Evolutionary conservation across 2,888 invertebrate genomes (phyloP).

Genomic region (Apamea monoglypha): DNA sequence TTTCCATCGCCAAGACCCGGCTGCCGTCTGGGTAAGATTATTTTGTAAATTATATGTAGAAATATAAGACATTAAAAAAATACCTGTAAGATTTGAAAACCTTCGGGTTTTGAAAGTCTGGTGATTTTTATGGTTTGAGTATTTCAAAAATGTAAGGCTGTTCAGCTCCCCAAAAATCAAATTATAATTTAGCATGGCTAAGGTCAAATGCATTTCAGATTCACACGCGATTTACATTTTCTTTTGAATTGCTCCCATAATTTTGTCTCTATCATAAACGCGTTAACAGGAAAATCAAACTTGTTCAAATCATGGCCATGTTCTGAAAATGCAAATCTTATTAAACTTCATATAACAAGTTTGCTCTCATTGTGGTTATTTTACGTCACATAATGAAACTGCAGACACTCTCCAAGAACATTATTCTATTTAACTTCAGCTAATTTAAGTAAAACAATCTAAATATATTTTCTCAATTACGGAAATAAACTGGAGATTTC

Average conservation of each 20-base stretch:
- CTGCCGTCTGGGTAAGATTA: constrained; percentile 94
- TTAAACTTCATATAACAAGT: constrained; percentile 24
- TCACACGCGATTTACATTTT: constrained; percentile 46
- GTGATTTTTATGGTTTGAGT: neutral
- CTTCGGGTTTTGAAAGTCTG: constrained; percentile 5
- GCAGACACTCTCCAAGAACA: constrained; percentile 21
- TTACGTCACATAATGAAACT: constrained; percentile 11
- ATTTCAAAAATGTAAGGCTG: constrained; percentile 25
- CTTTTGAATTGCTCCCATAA: constrained; percentile 17
- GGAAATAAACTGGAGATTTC: constrained; percentile 38
- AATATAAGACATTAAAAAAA: neutral
- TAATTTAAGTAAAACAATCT: constrained; percentile 12
- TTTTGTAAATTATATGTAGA: neutral
- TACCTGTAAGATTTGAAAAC: neutral
- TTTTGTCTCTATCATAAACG: constrained; percentile 45
- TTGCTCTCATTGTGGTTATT: constrained; percentile 38
- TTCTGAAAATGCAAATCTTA: constrained; percentile 31
- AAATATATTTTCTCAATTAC: constrained; percentile 12
- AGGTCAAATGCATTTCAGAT: constrained; percentile 32
- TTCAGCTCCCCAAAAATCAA: neutral
- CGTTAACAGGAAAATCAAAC: constrained; percentile 40
- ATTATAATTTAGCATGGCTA: constrained; percentile 14
- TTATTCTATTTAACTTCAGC: constrained; percentile 20
- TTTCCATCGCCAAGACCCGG: constrained; percentile 96
- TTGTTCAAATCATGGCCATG: constrained; percentile 21